phyloP scores from a whole-genome alignment of 2,797 vertebrate species.

The Myotis myotis region DNA sequence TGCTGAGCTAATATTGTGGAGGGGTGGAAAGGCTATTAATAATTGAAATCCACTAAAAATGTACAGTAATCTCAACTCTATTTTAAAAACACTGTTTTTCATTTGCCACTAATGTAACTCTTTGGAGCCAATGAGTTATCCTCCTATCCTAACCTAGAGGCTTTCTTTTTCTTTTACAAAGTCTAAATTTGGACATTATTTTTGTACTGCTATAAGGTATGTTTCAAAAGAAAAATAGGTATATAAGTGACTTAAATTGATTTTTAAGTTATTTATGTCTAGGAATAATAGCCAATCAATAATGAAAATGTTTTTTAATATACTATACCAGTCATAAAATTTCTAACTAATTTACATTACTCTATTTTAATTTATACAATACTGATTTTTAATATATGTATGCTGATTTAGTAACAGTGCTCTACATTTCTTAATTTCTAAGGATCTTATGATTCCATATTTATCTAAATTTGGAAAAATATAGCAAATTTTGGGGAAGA shows the following conservation, averaged over 20 bases:
- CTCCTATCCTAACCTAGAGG: background rate
- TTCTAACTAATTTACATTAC: background rate
- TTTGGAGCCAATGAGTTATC: conserved; percentile 1
- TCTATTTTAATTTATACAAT: background rate
- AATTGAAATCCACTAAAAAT: conserved; percentile 55
- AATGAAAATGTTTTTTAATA: conserved; percentile 38
- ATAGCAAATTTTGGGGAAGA: background rate
- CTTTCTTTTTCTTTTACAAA: background rate
- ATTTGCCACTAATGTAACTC: background rate
- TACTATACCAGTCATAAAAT: background rate
- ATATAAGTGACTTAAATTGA: background rate
- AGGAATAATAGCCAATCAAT: background rate
- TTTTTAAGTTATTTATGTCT: conserved; percentile 33
- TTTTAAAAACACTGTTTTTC: background rate
- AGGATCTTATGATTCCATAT: background rate
- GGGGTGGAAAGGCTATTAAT: background rate
- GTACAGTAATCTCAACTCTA: background rate
- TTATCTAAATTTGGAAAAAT: conserved; percentile 1
- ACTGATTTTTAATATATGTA: background rate
- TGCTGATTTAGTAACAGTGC: background rate
- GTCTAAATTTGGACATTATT: background rate
- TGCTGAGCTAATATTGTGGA: conserved; percentile 48
- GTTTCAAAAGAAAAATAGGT: conserved; percentile 14
- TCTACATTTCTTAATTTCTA: background rate
- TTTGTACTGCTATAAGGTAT: background rate